A percentile compares a stretch with the other conserved stretches of the same genome.
phyloP scores from a whole-genome alignment of 2,888 invertebrate genomes.

The Pseudanteris insignis region DNA sequence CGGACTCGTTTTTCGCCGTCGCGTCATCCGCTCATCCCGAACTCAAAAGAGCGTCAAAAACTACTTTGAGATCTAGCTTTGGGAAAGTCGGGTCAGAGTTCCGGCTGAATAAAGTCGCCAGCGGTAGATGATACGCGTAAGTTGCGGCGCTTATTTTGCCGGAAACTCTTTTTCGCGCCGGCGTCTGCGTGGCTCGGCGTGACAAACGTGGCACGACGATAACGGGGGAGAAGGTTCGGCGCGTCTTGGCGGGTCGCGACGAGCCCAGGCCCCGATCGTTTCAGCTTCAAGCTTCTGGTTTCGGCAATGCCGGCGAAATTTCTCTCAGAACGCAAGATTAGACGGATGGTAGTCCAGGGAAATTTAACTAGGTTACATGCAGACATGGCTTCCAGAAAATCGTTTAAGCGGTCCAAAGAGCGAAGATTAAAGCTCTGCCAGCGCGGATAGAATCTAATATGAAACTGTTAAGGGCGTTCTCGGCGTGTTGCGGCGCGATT shows the following conservation, averaged over 20 bases:
- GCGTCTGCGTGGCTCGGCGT: slow-evolving; percentile 1
- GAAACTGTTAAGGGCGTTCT: slow-evolving; percentile 43
- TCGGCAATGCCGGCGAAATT: slow-evolving; percentile 41
- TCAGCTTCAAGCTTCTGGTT: slow-evolving; percentile 27
- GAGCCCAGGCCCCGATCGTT: slow-evolving; percentile 10
- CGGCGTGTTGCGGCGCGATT: slow-evolving; percentile 40
- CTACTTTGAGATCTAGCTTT: slow-evolving; percentile 10
- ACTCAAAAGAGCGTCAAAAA: slow-evolving; percentile 9
- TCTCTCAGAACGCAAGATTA: slow-evolving; percentile 44
- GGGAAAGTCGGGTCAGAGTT: slow-evolving; percentile 16
- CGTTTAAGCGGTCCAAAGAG: slow-evolving; percentile 46
- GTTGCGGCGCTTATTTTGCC: slow-evolving; percentile 17
- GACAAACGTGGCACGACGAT: slow-evolving; percentile 30
- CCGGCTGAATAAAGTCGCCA: slow-evolving; percentile 23
- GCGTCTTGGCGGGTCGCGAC: slow-evolving; percentile 10
- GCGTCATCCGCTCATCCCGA: too few relatives aligned
- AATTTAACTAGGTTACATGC: slow-evolving; percentile 46
- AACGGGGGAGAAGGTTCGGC: slow-evolving; percentile 20
- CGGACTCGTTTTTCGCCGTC: too few relatives aligned
- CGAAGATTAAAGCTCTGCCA: slow-evolving; percentile 46
- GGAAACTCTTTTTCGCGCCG: slow-evolving; percentile 17
- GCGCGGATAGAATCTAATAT: slow-evolving; percentile 42
- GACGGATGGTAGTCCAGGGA: slow-evolving; percentile 46
- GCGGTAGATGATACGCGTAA: slow-evolving; percentile 5
- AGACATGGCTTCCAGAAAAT: slow-evolving; percentile 44